Evolutionary conservation across 2,797 vertebrate genomes (phyloP).

Genomic region (Catamblyrhynchus diadema): DNA sequence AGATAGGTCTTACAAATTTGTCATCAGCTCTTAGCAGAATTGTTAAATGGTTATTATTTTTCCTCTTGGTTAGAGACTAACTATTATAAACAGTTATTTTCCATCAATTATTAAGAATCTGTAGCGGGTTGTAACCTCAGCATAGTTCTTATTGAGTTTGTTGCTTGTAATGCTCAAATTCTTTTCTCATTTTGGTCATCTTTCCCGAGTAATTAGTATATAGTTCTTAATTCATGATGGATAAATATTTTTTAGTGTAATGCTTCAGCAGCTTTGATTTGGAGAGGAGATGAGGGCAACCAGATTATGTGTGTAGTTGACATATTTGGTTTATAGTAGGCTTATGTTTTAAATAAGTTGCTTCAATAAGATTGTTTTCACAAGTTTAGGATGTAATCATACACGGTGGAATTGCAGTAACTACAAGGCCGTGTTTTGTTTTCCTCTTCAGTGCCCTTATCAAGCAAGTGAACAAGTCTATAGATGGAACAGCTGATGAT

Average conservation of each 20-base stretch:
- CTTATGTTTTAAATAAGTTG: not conserved
- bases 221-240: not conserved
- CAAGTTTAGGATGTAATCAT: not conserved
- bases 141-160: not conserved
- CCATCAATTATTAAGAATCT: not conserved
- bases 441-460: slow-evolving; percentile 86
- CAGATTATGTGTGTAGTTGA: not conserved
- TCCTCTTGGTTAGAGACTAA: not conserved
- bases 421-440: not conserved
- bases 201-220: not conserved
- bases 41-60: not conserved
- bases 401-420: not conserved
- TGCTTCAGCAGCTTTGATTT: not conserved
- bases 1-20: not conserved
- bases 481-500: slow-evolving; percentile 96
- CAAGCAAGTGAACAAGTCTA: slow-evolving; percentile 97
- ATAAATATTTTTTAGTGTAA: not conserved
- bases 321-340: not conserved
- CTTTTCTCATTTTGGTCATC: not conserved
- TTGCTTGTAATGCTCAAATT: not conserved
- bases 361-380: not conserved
- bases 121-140: not conserved
- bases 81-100: not conserved
- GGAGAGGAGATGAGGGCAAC: not conserved
- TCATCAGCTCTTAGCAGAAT: not conserved